Evolutionary conservation across 2,797 vertebrate species (phyloP).

Genomic region (Steatocranus sp.): DNA sequence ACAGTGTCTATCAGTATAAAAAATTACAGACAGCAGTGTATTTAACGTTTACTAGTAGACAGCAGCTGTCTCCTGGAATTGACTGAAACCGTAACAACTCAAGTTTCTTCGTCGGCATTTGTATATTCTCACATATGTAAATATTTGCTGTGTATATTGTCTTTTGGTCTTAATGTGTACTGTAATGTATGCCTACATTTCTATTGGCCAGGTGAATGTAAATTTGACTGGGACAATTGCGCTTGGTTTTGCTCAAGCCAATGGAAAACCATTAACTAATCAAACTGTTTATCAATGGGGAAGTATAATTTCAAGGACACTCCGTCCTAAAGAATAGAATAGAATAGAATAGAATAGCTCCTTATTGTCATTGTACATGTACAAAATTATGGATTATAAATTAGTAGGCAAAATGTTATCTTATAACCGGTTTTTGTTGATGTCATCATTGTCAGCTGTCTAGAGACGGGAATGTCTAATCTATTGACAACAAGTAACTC

Average conservation of each 20-base stretch:
- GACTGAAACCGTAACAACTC: not conserved
- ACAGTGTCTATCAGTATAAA: slow-evolving; percentile 11
- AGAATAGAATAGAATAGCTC: not conserved
- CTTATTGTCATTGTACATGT: not conserved
- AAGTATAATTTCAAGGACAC: not conserved
- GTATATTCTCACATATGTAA: not conserved
- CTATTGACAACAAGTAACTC: not conserved
- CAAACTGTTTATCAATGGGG: not conserved
- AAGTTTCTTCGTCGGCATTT: rapidly evolving
- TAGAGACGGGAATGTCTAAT: not conserved
- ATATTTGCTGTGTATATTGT: not conserved
- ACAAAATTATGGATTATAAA: not conserved
- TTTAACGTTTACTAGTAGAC: slow-evolving; percentile 1
- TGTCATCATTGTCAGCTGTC: not conserved
- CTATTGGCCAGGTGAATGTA: not conserved
- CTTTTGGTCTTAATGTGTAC: not conserved
- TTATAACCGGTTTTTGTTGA: not conserved
- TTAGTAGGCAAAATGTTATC: not conserved
- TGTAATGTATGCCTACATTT: not conserved
- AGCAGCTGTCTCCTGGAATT: not conserved
- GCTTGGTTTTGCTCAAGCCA: rapidly evolving
- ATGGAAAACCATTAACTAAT: not conserved
- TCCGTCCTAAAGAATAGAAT: not conserved
- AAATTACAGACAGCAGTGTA: not conserved
- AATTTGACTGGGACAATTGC: rapidly evolving